Conservation (phyloP, 2,113 vertebrate genomes). For the Seriola rivoliana region DNA sequence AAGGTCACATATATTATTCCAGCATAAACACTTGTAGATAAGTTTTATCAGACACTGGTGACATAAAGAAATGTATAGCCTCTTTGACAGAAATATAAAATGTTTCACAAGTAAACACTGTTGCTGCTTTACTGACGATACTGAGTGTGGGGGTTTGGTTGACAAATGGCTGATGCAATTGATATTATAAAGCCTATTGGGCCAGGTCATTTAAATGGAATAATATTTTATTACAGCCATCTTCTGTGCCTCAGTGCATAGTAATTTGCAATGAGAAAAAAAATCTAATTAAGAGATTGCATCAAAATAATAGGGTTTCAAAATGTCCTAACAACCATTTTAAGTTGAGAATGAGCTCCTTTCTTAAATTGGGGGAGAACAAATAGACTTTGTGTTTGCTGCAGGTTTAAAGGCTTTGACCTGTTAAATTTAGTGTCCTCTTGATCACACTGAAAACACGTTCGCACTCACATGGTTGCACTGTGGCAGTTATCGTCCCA, state of each 20-base stretch:
- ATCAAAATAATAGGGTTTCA: slow-evolving; percentile 60
- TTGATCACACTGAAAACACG: slow-evolving; percentile 27
- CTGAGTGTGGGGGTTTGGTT: slow-evolving; percentile 20
- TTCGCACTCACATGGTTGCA: slow-evolving; percentile 11
- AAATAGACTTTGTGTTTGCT: neutral
- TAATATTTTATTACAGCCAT: slow-evolving; percentile 37
- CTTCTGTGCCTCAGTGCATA: slow-evolving; percentile 10
- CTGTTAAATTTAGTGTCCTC: slow-evolving; percentile 23
- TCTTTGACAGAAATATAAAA: neutral
- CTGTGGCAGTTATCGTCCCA: slow-evolving; percentile 27
- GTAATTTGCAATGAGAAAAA: slow-evolving; percentile 52
- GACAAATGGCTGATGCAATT: slow-evolving; percentile 34
- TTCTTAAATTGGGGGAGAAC: neutral
- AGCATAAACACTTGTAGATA: neutral
- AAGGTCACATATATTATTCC: neutral
- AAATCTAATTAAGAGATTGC: slow-evolving; percentile 63
- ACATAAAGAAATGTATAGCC: too few relatives aligned
- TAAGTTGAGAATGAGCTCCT: slow-evolving; percentile 35
- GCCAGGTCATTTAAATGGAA: slow-evolving; percentile 41
- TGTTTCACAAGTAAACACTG: neutral
- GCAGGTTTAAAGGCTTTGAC: slow-evolving; percentile 37
- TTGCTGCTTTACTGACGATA: neutral
- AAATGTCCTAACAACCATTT: slow-evolving; percentile 18
- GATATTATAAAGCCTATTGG: slow-evolving; percentile 15
- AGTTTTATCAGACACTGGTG: neutral